Conservation (phyloP, 2,797 vertebrate genomes). For the Tokudaia tokunoshimensis region DNA sequence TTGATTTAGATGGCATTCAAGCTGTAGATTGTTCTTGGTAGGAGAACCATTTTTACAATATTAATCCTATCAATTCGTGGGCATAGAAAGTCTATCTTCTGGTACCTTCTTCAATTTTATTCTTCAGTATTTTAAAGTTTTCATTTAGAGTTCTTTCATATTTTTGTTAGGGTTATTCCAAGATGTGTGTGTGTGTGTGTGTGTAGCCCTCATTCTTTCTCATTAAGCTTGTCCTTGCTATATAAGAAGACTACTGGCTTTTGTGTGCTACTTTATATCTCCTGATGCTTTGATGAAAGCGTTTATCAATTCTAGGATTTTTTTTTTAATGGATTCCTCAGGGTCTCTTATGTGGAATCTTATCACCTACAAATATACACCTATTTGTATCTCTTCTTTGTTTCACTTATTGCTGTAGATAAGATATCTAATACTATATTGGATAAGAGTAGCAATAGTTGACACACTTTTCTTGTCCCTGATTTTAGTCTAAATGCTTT, state of each 20-base stretch:
- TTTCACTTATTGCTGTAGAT: background rate
- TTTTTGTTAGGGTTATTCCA: background rate
- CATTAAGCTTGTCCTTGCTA: background rate
- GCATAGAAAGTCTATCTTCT: background rate
- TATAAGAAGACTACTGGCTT: background rate
- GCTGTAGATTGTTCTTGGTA: background rate
- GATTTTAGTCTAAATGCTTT: background rate
- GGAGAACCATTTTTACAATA: background rate
- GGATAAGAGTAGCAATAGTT: background rate
- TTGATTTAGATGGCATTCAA: background rate
- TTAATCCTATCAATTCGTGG: background rate
- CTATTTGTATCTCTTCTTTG: background rate
- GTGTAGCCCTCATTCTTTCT: background rate
- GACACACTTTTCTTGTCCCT: background rate
- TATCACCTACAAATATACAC: background rate
- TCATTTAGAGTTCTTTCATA: background rate
- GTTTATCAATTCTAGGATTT: background rate
- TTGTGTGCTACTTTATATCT: background rate
- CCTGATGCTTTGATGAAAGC: background rate
- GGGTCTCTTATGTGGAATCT: background rate
- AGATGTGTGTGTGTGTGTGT: background rate
- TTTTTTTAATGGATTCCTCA: background rate
- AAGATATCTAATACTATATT: background rate
- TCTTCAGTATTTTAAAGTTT: background rate
- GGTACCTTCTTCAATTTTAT: background rate